Conservation (phyloP, 2,888 invertebrate genomes). For the Megamerina dolium region DNA sequence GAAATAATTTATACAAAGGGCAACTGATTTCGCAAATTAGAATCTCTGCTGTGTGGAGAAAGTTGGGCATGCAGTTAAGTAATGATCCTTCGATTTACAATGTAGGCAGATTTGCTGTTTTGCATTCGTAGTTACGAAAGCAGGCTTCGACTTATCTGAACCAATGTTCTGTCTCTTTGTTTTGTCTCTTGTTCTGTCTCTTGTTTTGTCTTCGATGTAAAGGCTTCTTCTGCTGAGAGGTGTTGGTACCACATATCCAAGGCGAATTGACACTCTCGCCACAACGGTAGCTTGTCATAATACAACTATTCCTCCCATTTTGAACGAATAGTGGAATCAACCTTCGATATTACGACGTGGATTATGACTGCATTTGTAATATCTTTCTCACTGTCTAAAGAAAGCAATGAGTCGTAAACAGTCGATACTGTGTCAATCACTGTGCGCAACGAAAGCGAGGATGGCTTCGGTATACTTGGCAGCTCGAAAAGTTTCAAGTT, state of each 20-base stretch:
- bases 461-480: conserved; percentile 17
- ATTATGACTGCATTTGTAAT: conserved; percentile 19
- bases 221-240: conserved; percentile 6
- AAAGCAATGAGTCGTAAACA: conserved; percentile 16
- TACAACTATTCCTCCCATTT: conserved; percentile 15
- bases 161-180: no score
- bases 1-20: conserved; percentile 15
- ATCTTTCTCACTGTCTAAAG: conserved; percentile 16
- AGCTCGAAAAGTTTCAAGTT: conserved; percentile 18
- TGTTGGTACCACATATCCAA: conserved; percentile 13
- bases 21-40: conserved; percentile 1
- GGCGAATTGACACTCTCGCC: conserved; percentile 14
- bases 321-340: conserved; percentile 7
- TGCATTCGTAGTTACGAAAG: no score
- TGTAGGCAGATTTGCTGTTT: no score
- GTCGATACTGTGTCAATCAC: conserved; percentile 20
- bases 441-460: conserved; percentile 14
- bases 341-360: no score
- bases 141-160: no score
- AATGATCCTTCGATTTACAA: no score
- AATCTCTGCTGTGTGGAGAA: no score
- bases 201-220: no score
- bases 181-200: no score
- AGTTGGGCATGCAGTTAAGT: no score
- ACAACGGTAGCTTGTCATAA: no score